phyloP scores from a whole-genome alignment of 2,113 vertebrate species.

The Mohoua ochrocephala region DNA sequence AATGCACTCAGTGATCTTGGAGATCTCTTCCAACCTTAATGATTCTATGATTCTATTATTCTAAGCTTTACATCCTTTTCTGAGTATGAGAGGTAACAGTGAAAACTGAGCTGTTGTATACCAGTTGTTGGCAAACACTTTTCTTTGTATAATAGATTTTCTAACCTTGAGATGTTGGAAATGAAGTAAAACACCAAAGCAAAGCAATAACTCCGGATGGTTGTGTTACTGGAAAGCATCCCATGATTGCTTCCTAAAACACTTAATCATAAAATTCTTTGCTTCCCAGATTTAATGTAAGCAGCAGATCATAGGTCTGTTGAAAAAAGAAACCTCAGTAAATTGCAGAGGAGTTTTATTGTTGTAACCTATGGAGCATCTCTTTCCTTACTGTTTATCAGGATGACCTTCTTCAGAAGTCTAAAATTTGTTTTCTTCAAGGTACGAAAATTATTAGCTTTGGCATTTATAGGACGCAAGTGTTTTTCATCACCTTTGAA shows the following conservation, averaged over 20 bases:
- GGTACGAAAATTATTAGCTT: neutral
- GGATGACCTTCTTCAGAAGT: neutral
- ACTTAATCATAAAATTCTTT: neutral
- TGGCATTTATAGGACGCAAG: neutral
- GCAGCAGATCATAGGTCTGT: neutral
- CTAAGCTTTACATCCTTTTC: neutral
- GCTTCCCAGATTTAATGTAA: neutral
- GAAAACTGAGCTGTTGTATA: neutral
- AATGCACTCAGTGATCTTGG: neutral
- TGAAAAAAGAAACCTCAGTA: neutral
- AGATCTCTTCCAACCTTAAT: neutral
- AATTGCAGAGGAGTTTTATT: neutral
- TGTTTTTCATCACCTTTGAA: neutral
- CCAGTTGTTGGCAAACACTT: neutral
- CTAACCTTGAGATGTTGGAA: neutral
- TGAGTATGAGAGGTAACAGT: neutral
- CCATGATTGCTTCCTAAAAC: neutral
- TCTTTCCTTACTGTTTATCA: neutral
- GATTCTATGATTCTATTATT: neutral
- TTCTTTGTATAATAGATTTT: neutral
- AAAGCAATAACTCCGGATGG: neutral
- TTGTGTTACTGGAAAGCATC: neutral
- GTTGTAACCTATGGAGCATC: neutral
- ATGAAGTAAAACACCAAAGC: neutral
- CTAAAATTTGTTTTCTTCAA: neutral